Evolutionary conservation across 1,140 invertebrate species (phyloP).

Genomic region (Diplogasteroides magnus): DNA sequence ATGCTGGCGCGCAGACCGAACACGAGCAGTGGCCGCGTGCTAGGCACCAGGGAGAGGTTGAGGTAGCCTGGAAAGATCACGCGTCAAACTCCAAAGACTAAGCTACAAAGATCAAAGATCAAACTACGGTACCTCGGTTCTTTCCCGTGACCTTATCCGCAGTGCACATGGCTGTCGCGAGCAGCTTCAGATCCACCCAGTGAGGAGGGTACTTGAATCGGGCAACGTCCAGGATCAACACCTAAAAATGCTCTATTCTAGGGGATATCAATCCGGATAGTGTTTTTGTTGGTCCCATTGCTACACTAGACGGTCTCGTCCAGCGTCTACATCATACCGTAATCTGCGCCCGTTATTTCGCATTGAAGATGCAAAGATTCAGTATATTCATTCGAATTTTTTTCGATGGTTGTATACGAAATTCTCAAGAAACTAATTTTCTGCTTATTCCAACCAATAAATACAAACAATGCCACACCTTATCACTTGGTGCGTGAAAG

Average conservation of each 20-base stretch:
- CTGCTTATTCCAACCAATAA: too few relatives aligned
- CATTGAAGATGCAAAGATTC: too few relatives aligned
- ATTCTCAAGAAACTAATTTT: too few relatives aligned
- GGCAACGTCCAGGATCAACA: conserved; percentile 57
- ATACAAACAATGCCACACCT: too few relatives aligned
- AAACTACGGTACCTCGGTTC: conserved; percentile 21
- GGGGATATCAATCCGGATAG: too few relatives aligned
- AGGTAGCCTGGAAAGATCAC: conserved; percentile 31
- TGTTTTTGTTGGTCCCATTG: too few relatives aligned
- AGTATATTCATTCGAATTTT: too few relatives aligned
- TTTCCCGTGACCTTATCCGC: conserved; percentile 50
- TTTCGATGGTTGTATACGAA: too few relatives aligned
- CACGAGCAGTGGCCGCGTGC: conserved; percentile 30
- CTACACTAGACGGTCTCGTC: too few relatives aligned
- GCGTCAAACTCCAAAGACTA: too few relatives aligned
- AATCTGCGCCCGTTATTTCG: too few relatives aligned
- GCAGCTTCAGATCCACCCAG: conserved; percentile 51
- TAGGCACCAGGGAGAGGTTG: conserved; percentile 16
- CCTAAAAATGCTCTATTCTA: background rate
- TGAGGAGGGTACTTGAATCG: conserved; percentile 59
- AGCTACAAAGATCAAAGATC: background rate
- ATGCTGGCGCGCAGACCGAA: conserved; percentile 29
- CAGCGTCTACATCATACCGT: too few relatives aligned
- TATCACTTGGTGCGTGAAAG: conserved; percentile 53
- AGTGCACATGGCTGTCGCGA: conserved; percentile 54